Evolutionary conservation across 1,140 invertebrate genomes (phyloP).

Genomic region (Sarcophaga bullata): DNA sequence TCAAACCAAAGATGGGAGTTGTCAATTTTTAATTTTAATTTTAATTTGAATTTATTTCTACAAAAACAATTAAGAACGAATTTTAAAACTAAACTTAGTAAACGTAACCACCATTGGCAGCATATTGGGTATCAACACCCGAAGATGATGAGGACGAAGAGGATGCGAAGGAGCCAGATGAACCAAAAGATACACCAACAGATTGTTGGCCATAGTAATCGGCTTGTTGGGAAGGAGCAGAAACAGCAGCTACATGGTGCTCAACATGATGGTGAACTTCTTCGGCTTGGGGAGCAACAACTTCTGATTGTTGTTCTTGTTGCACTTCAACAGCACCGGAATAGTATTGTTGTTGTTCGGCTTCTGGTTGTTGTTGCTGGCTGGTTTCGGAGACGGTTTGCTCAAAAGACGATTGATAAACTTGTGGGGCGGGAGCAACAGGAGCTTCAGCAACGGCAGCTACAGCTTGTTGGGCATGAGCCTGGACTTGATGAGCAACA

Average conservation of each 20-base stretch:
- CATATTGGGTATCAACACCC: slow-evolving; percentile 58
- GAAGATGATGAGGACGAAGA: slow-evolving; percentile 20
- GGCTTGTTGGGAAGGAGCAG: slow-evolving; percentile 9
- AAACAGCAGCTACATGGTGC: slow-evolving; percentile 1
- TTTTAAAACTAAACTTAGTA: slow-evolving; percentile 48
- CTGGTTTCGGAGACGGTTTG: not conserved
- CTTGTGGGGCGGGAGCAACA: not conserved
- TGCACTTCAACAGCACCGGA: not conserved
- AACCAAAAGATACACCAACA: not conserved
- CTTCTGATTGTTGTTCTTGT: slow-evolving; percentile 12
- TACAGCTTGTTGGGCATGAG: not conserved
- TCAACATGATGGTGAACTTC: not conserved
- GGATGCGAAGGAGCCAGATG: not conserved
- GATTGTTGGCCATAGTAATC: not conserved
- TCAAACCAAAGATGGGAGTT: not conserved
- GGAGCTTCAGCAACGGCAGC: not conserved
- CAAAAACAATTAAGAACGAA: not conserved
- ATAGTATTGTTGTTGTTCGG: not conserved
- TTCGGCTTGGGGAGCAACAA: not conserved
- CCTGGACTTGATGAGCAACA: not conserved
- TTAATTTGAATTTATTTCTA: not conserved
- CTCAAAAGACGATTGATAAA: not conserved
- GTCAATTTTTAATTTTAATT: not conserved
- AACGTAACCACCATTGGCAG: slow-evolving; percentile 57
- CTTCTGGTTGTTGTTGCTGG: slow-evolving; percentile 3